phyloP scores from a whole-genome alignment of 2,888 invertebrate genomes.

The Meteorus colon region DNA sequence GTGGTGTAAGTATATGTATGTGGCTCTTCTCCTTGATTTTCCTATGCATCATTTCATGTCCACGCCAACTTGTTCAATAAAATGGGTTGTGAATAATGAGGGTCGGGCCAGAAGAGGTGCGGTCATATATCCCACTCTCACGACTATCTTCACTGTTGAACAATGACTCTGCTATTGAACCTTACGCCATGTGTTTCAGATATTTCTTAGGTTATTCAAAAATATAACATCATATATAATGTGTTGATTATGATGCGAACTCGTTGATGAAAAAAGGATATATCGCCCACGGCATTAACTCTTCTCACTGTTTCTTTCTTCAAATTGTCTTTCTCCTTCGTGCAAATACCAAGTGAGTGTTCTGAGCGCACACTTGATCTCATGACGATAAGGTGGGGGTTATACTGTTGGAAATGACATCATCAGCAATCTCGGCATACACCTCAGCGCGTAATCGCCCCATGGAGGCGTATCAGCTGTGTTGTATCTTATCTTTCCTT shows the following conservation, averaged over 20 bases:
- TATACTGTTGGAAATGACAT: constrained; percentile 69
- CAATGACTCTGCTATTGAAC: neutral
- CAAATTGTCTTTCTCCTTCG: constrained; percentile 44
- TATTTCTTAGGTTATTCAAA: neutral
- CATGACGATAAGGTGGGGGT: constrained; percentile 37
- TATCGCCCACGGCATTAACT: constrained; percentile 38
- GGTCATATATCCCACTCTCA: neutral
- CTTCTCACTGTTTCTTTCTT: constrained; percentile 45
- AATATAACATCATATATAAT: constrained; percentile 32
- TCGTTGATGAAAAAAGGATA: constrained; percentile 37
- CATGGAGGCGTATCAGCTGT: constrained; percentile 70
- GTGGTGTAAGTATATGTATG: constrained; percentile 43
- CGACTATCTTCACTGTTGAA: neutral
- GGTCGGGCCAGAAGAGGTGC: constrained; percentile 37
- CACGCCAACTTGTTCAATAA: constrained; percentile 56
- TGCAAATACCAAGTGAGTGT: constrained; percentile 25
- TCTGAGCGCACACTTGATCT: constrained; percentile 54
- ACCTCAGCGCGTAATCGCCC: constrained; percentile 42
- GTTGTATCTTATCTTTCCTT: constrained; percentile 71
- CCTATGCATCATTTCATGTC: constrained; percentile 42
- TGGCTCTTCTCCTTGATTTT: constrained; percentile 17
- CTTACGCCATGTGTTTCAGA: neutral
- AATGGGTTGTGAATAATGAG: constrained; percentile 53
- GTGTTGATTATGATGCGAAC: constrained; percentile 35
- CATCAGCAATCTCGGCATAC: constrained; percentile 62